Evolutionary conservation across 2,797 vertebrate species (phyloP).

Genomic region (Artibeus lituratus): DNA sequence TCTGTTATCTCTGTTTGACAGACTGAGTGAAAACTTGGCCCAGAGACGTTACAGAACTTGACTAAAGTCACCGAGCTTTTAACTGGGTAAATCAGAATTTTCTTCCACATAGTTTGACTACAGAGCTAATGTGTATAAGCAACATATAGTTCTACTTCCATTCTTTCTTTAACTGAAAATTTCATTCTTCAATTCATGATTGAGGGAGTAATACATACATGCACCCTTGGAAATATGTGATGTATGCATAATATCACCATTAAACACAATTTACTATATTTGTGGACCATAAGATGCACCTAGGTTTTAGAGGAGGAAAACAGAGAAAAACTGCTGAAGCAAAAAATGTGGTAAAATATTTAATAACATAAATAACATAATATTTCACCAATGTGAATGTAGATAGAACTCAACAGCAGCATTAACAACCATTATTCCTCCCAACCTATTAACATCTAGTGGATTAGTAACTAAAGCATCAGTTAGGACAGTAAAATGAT

Average conservation of each 20-base stretch:
- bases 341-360: no score
- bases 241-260: neutral
- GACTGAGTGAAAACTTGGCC: neutral
- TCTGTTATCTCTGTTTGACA: constrained; percentile 55
- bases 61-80: constrained; percentile 42
- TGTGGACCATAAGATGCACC: no score
- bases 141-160: neutral
- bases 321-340: no score
- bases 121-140: neutral
- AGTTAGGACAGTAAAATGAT: neutral
- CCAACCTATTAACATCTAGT: neutral
- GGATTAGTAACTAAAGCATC: neutral
- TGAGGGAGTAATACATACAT: neutral
- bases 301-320: no score
- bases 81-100: constrained; percentile 34
- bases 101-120: neutral
- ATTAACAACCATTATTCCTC: no score
- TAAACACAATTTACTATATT: neutral
- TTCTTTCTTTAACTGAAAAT: neutral
- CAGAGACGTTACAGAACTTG: constrained; percentile 20
- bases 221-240: neutral
- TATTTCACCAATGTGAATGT: no score
- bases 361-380: no score
- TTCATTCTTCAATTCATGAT: neutral
- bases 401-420: no score